Conservation (phyloP, 2,113 vertebrate species). For the Callaeas wilsoni region DNA sequence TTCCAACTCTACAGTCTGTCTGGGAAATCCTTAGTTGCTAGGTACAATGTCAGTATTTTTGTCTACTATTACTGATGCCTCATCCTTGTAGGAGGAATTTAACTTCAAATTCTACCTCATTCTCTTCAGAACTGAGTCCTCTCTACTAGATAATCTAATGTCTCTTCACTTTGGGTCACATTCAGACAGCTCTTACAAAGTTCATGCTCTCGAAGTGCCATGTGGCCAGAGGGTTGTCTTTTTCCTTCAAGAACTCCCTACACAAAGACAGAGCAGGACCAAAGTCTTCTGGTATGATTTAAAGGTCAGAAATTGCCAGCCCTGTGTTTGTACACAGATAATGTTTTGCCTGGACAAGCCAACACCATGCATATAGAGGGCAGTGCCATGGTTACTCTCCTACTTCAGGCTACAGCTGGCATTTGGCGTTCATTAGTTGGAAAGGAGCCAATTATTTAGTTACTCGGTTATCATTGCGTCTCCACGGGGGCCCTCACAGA, state of each 20-base stretch:
- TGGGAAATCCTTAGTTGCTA: not conserved
- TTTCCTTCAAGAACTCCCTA: not conserved
- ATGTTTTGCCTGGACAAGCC: not conserved
- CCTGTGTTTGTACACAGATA: not conserved
- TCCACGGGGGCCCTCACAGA: not conserved
- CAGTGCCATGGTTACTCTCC: not conserved
- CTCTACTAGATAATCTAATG: not conserved
- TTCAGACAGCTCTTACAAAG: not conserved
- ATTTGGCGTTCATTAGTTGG: not conserved
- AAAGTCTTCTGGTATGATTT: not conserved
- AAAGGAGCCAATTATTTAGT: not conserved
- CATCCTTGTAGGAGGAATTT: not conserved
- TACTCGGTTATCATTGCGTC: not conserved
- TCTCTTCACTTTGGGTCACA: not conserved
- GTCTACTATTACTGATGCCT: not conserved
- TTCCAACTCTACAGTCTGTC: not conserved
- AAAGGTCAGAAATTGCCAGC: not conserved
- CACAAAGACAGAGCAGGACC: not conserved
- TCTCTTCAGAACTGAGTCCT: not conserved
- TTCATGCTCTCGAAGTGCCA: not conserved
- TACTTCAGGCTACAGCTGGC: not conserved
- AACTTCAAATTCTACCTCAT: not conserved
- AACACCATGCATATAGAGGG: not conserved
- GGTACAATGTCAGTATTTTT: not conserved
- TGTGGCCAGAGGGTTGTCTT: not conserved